A percentile compares a stretch with the other conserved stretches of the same genome.
Evolutionary conservation across 2,113 vertebrate species (phyloP).

Genomic region (Cairina moschata): DNA sequence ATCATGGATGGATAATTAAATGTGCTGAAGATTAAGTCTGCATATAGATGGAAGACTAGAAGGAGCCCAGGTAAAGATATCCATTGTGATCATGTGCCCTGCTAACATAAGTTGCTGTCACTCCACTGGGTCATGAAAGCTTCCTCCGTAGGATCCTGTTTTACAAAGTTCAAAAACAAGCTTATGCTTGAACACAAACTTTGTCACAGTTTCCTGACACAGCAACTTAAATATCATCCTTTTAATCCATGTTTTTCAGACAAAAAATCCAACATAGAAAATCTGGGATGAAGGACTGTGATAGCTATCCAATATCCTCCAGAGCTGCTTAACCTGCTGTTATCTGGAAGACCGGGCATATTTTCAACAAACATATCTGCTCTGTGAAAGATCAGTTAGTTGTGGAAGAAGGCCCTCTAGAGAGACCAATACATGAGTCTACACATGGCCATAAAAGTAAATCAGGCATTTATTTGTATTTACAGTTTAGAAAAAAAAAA

Average conservation of each 20-base stretch:
- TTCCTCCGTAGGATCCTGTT: slow-evolving; percentile 86
- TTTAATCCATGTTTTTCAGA: slow-evolving; percentile 88
- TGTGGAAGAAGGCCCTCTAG: not conserved
- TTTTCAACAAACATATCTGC: slow-evolving; percentile 91
- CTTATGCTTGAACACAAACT: slow-evolving; percentile 90
- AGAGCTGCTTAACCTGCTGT: slow-evolving; percentile 85
- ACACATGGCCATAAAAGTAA: not conserved
- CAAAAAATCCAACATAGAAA: slow-evolving; percentile 91
- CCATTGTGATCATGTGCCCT: slow-evolving; percentile 90
- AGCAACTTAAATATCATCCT: slow-evolving; percentile 86
- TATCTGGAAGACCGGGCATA: slow-evolving; percentile 91
- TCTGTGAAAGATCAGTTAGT: not conserved
- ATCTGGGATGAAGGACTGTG: slow-evolving; percentile 83
- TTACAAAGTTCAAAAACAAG: slow-evolving; percentile 90
- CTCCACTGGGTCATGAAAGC: slow-evolving; percentile 90
- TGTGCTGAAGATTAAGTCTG: slow-evolving; percentile 82
- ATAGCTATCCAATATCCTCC: slow-evolving; percentile 91
- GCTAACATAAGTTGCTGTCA: slow-evolving; percentile 83
- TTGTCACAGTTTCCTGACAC: slow-evolving; percentile 85
- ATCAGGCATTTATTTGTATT: not conserved
- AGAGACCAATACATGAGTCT: not conserved
- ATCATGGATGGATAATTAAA: slow-evolving; percentile 51
- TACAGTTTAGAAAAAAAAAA: not conserved
- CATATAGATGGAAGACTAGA: slow-evolving; percentile 86
- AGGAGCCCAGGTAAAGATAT: slow-evolving; percentile 91